Conservation (phyloP, 2,113 vertebrate genomes). For the Rhinolophus sinicus region DNA sequence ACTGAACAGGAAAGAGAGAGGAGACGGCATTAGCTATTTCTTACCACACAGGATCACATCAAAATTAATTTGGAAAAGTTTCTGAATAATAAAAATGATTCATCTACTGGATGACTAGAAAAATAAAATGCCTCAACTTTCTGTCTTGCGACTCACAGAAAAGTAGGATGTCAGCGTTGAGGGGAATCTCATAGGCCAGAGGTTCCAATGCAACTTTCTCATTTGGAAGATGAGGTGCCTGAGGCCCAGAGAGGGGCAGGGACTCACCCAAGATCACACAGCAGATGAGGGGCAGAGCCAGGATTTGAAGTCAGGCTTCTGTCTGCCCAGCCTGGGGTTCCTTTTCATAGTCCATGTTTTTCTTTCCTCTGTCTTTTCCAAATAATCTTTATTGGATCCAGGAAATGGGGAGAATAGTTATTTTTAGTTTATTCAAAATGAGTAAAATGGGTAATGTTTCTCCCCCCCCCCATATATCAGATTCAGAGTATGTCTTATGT, state of each 20-base stretch:
- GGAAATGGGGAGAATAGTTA: constrained; percentile 59
- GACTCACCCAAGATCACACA: not conserved
- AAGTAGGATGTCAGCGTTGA: not conserved
- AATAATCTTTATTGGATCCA: not conserved
- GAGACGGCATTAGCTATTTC: not conserved
- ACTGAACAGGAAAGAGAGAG: not conserved
- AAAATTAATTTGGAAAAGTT: constrained; percentile 61
- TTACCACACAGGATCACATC: constrained; percentile 32
- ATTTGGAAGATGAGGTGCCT: not conserved
- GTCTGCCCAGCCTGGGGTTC: not conserved
- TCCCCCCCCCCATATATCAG: not conserved
- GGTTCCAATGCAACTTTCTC: not conserved
- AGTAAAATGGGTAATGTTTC: constrained; percentile 47
- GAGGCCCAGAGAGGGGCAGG: not conserved
- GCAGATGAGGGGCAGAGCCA: not conserved
- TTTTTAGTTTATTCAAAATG: constrained; percentile 74
- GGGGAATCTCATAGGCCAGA: not conserved
- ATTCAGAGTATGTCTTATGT: constrained; percentile 50
- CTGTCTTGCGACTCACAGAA: not conserved
- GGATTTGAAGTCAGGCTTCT: not conserved
- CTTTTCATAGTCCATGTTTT: not conserved
- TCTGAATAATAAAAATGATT: constrained; percentile 63
- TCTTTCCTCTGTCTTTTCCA: constrained; percentile 58
- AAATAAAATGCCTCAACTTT: not conserved
- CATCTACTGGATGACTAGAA: not conserved